A percentile compares a stretch with the other conserved stretches of the same genome.
Conservation (phyloP, 2,888 invertebrate genomes). For the Drosophila heteroneura region DNA sequence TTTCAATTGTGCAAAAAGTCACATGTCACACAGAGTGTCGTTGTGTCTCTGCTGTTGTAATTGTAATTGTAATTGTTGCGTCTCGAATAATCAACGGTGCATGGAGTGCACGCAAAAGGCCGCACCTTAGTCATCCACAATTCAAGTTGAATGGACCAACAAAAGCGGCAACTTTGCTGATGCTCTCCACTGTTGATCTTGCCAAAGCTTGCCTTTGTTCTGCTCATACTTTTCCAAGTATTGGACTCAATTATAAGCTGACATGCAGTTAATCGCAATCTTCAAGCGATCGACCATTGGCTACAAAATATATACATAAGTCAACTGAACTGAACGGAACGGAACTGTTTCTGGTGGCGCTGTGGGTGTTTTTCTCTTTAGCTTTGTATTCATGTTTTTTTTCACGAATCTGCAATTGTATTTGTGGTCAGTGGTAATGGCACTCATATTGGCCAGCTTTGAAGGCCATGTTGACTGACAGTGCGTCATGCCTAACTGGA, state of each 20-base stretch:
- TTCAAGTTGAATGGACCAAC: slow-evolving; percentile 46
- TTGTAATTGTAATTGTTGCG: slow-evolving; percentile 25
- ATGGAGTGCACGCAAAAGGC: slow-evolving; percentile 48
- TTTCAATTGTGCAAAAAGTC: slow-evolving; percentile 55
- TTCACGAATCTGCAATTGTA: slow-evolving; percentile 10
- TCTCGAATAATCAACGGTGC: slow-evolving; percentile 15
- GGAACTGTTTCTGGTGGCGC: background rate
- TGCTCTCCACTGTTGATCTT: slow-evolving; percentile 14
- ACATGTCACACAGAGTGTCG: slow-evolving; percentile 29
- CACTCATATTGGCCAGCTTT: slow-evolving; percentile 45
- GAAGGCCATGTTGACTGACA: slow-evolving; percentile 47
- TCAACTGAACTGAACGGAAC: background rate
- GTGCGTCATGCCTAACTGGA: slow-evolving; percentile 43
- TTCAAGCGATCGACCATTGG: slow-evolving; percentile 16
- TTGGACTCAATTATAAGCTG: slow-evolving; percentile 39
- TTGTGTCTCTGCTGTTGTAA: slow-evolving; percentile 21
- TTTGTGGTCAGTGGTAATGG: slow-evolving; percentile 43
- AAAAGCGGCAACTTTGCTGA: slow-evolving; percentile 8
- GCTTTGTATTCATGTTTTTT: background rate
- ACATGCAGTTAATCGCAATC: slow-evolving; percentile 32
- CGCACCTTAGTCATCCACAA: slow-evolving; percentile 39
- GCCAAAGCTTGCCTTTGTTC: slow-evolving; percentile 36
- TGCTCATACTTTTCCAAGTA: slow-evolving; percentile 16
- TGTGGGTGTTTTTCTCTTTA: slow-evolving; percentile 42
- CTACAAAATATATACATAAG: background rate